Conservation (phyloP, 2,888 invertebrate species). For the Platycnemis pennipes region DNA sequence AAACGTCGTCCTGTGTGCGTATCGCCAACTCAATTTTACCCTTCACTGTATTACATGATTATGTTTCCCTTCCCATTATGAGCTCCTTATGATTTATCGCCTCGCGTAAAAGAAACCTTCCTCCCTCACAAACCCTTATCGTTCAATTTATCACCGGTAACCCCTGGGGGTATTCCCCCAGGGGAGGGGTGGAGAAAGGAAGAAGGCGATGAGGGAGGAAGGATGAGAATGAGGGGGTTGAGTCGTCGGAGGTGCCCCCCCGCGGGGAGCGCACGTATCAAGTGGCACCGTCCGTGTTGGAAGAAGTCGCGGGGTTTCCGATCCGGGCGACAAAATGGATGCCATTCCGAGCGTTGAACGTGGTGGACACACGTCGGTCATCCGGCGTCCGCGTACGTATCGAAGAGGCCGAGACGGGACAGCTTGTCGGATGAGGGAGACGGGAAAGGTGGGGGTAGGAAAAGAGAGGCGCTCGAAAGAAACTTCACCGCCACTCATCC, state of each 20-base stretch:
- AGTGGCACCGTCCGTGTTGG: neutral
- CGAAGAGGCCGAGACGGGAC: neutral
- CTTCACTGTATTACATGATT: conserved; percentile 16
- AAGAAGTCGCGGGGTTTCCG: conserved; percentile 26
- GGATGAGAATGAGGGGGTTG: neutral
- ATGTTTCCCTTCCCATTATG: conserved; percentile 32
- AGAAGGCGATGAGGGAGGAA: neutral
- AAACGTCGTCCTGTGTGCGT: neutral
- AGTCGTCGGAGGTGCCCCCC: neutral
- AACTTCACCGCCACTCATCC: conserved; percentile 6
- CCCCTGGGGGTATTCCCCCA: neutral
- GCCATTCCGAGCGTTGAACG: neutral
- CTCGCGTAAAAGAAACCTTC: neutral
- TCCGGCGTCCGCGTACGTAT: neutral
- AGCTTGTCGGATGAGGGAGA: neutral
- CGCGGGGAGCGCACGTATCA: neutral
- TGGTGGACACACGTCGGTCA: neutral
- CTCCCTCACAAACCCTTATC: neutral
- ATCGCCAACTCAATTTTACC: conserved; percentile 8
- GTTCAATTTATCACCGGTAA: neutral
- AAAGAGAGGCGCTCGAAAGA: neutral
- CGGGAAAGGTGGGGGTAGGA: neutral
- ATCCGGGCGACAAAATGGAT: conserved; percentile 39
- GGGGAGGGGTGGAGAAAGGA: neutral
- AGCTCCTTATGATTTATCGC: conserved; percentile 6